Evolutionary conservation across 2,888 invertebrate species (phyloP).

Genomic region (Boloria selene): DNA sequence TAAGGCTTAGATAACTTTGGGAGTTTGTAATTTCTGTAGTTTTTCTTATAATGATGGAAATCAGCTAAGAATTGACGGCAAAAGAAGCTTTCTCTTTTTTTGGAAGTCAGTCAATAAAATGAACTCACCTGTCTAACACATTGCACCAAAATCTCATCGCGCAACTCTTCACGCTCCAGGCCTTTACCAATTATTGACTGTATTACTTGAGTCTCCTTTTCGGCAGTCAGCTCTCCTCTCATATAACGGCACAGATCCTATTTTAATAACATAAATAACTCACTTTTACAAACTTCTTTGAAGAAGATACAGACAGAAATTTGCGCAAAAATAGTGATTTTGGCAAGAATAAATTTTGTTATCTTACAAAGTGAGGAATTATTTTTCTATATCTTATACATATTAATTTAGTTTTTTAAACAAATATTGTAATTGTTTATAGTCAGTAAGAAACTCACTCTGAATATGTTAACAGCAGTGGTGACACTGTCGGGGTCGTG

Average conservation of each 20-base stretch:
- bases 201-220: slow-evolving; percentile 91
- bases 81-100: neutral
- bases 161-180: slow-evolving; percentile 93
- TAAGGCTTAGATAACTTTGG: too few species aligned
- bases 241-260: slow-evolving; percentile 95
- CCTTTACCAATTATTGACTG: slow-evolving; percentile 93
- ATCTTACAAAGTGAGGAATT: too few species aligned
- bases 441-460: slow-evolving; percentile 83
- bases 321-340: too few species aligned
- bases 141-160: slow-evolving; percentile 96
- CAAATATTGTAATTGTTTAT: too few species aligned
- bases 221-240: slow-evolving; percentile 92
- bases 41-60: too few species aligned
- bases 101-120: neutral
- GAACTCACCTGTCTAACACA: slow-evolving; percentile 88
- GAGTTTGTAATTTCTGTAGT: too few species aligned
- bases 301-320: too few species aligned
- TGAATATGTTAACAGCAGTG: slow-evolving; percentile 93
- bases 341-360: too few species aligned
- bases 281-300: too few species aligned
- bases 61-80: too few species aligned
- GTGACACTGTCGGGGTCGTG: slow-evolving; percentile 97
- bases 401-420: too few species aligned
- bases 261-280: slow-evolving; percentile 24
- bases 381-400: too few species aligned